A percentile compares a stretch with the other conserved stretches of the same genome.
phyloP scores from a whole-genome alignment of 2,888 invertebrate species.

The Andrena minutula region DNA sequence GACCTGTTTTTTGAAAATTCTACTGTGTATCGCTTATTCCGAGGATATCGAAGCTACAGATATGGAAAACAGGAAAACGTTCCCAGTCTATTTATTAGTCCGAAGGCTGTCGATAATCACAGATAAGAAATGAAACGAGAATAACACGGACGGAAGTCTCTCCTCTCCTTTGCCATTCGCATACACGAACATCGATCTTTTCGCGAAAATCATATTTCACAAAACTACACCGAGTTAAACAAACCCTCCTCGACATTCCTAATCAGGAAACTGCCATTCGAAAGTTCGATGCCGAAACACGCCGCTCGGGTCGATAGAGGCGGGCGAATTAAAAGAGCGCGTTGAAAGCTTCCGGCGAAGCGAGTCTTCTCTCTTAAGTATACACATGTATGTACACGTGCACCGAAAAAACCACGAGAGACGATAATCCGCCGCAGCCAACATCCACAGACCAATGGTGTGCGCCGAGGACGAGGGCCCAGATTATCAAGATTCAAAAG shows the following conservation, averaged over 20 bases:
- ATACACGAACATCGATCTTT: too few relatives aligned
- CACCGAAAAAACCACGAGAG: not conserved
- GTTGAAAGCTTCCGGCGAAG: not conserved
- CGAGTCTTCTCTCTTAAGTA: not conserved
- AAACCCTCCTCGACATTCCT: too few relatives aligned
- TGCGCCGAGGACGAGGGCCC: conserved; percentile 4
- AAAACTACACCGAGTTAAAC: too few relatives aligned
- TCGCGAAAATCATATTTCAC: too few relatives aligned
- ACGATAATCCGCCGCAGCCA: conserved; percentile 1
- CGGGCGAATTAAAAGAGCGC: not conserved
- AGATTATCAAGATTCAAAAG: conserved; percentile 52
- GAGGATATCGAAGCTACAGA: too few relatives aligned
- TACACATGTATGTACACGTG: not conserved
- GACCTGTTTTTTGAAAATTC: too few relatives aligned
- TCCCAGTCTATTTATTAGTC: conserved; percentile 7
- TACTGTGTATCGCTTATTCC: too few relatives aligned
- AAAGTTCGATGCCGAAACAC: too few relatives aligned
- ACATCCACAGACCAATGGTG: conserved; percentile 25
- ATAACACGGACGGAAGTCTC: too few relatives aligned
- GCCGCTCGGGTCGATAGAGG: too few relatives aligned
- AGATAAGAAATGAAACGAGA: conserved; percentile 11
- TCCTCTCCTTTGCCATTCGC: too few relatives aligned
- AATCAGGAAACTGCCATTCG: too few relatives aligned
- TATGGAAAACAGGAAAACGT: not conserved
- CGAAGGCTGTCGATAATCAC: conserved; percentile 21